phyloP scores from a whole-genome alignment of 2,797 vertebrate genomes.

The Phoxinus dragarum region DNA sequence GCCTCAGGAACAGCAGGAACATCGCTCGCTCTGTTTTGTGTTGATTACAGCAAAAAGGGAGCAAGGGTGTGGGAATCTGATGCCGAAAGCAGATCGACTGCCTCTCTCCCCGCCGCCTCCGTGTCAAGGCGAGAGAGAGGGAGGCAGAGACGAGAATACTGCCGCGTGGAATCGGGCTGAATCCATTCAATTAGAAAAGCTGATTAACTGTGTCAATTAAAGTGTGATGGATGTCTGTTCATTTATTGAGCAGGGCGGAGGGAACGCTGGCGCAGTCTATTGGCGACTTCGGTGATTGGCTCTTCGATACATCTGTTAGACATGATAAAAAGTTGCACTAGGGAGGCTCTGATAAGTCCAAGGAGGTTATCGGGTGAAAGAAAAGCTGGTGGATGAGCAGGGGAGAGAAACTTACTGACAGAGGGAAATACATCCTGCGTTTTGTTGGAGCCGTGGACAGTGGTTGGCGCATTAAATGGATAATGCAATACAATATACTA shows the following conservation, averaged over 20 bases:
- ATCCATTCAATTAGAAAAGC: constrained; percentile 86
- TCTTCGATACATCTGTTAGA: constrained; percentile 73
- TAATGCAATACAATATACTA: background rate
- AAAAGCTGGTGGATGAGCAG: constrained; percentile 42
- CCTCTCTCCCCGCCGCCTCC: background rate
- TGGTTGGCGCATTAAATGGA: background rate
- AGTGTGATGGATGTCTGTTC: constrained; percentile 83
- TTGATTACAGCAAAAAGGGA: constrained; percentile 49
- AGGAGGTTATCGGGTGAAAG: constrained; percentile 67
- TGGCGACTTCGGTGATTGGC: constrained; percentile 65
- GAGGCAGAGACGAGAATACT: constrained; percentile 48
- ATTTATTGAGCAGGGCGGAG: constrained; percentile 80
- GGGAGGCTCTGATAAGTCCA: constrained; percentile 76
- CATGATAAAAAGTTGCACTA: constrained; percentile 75
- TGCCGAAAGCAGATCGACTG: constrained; percentile 13
- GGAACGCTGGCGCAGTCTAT: constrained; percentile 59
- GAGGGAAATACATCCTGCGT: background rate
- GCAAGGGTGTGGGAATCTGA: constrained; percentile 39
- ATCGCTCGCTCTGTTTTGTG: constrained; percentile 36
- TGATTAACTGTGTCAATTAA: constrained; percentile 88
- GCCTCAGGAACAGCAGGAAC: constrained; percentile 32
- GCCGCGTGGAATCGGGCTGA: constrained; percentile 68
- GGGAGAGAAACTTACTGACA: background rate
- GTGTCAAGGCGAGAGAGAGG: constrained; percentile 20
- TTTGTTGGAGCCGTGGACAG: background rate